These are phyloP conservation scores for Hoplostethus atlanticus DNA, from an alignment of 2,797 vertebrate species.

Conservation along the genomic window DNA sequence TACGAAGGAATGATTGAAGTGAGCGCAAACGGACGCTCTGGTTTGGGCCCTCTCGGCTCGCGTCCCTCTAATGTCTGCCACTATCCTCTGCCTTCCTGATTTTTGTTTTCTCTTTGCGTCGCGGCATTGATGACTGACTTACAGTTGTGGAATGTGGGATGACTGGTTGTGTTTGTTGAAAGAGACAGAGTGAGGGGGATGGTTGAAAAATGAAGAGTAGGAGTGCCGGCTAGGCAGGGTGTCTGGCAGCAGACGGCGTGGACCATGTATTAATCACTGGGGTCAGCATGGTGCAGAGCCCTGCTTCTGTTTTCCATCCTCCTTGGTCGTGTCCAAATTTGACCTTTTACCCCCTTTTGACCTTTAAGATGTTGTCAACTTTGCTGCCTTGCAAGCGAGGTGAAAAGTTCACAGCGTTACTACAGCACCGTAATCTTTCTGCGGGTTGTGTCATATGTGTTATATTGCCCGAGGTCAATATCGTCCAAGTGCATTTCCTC, in stretches of 20 bases:
- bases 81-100: background rate
- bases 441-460: background rate
- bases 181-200: constrained; percentile 60
- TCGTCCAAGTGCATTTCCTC: constrained; percentile 48
- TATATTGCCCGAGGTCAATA: constrained; percentile 36
- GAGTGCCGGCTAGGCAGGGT: constrained; percentile 55
- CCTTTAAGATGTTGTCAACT: constrained; percentile 36
- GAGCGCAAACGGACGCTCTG: constrained; percentile 9
- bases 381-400: constrained; percentile 23
- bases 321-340: constrained; percentile 40
- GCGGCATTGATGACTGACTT: constrained; percentile 58
- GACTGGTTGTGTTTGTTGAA: constrained; percentile 81
- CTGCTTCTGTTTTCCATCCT: constrained; percentile 35
- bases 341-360: constrained; percentile 52
- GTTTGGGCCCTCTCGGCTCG: constrained; percentile 4
- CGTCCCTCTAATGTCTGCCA: background rate
- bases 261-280: constrained; percentile 53
- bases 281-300: constrained; percentile 54
- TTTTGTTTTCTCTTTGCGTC: constrained; percentile 44
- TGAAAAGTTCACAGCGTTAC: constrained; percentile 57
- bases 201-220: constrained; percentile 66
- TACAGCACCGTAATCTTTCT: constrained; percentile 1
- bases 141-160: constrained; percentile 79
- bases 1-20: background rate
- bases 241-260: constrained; percentile 25